A percentile compares a stretch with the other conserved stretches of the same genome.
Conservation (phyloP, 2,888 invertebrate genomes). For the Anaspis maculata region DNA sequence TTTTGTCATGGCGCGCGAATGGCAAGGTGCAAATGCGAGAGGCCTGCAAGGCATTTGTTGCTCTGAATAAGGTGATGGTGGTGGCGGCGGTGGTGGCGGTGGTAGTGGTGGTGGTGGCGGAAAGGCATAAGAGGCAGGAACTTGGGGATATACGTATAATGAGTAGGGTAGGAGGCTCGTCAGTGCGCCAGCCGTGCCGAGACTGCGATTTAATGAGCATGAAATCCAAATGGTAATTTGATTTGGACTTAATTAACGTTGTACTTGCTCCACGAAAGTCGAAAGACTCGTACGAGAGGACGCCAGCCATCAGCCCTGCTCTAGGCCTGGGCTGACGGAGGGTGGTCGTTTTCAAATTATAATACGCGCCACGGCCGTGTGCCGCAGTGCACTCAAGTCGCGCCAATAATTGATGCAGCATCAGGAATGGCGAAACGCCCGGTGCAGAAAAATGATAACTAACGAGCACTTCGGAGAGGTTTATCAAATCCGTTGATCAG, state of each 20-base stretch:
- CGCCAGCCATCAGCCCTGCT: background rate
- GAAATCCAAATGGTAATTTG: conserved; percentile 44
- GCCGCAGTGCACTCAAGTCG: too few relatives aligned
- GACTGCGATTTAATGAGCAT: conserved; percentile 41
- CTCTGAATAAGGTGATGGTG: too few relatives aligned
- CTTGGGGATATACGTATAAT: conserved; percentile 16
- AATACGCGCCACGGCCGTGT: too few relatives aligned
- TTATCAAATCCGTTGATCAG: too few relatives aligned
- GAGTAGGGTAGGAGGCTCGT: conserved; percentile 25
- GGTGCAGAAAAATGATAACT: too few relatives aligned
- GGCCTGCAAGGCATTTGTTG: conserved; percentile 4
- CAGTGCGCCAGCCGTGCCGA: conserved; percentile 28
- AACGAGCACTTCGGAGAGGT: too few relatives aligned
- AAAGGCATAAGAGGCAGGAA: conserved; percentile 3
- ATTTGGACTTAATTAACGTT: conserved; percentile 43
- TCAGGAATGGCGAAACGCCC: too few relatives aligned
- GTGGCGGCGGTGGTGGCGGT: too few relatives aligned
- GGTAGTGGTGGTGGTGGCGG: too few relatives aligned
- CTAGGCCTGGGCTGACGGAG: background rate
- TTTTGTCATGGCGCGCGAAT: too few relatives aligned
- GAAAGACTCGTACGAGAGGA: conserved; percentile 8
- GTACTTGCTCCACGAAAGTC: conserved; percentile 17
- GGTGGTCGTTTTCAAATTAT: conserved; percentile 3
- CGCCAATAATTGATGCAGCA: too few relatives aligned
- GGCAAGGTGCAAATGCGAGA: conserved; percentile 8